These are phyloP conservation scores for Pomacea maculata DNA, from an alignment of 1,140 invertebrate genomes.

Conservation along the genomic window DNA sequence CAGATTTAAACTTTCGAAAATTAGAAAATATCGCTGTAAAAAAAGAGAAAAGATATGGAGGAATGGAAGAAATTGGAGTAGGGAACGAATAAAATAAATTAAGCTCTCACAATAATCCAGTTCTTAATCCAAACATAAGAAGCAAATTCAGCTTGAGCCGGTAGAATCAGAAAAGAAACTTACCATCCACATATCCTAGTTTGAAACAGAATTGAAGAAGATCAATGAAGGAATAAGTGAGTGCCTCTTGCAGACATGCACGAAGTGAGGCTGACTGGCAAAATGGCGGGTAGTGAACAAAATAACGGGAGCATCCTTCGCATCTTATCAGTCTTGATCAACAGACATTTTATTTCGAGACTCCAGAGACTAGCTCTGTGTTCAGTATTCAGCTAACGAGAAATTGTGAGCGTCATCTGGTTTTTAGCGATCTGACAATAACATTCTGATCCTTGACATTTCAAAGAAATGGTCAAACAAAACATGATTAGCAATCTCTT, in stretches of 20 bases:
- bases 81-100: not conserved
- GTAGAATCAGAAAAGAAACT: slow-evolving; percentile 5
- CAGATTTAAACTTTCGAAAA: not conserved
- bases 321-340: too few relatives aligned
- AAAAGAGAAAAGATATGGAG: not conserved
- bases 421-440: not conserved
- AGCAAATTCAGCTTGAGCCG: too few relatives aligned
- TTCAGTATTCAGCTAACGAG: not conserved
- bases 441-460: not conserved
- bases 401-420: not conserved
- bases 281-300: too few relatives aligned
- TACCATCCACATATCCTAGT: slow-evolving; percentile 22
- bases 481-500: not conserved
- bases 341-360: not conserved
- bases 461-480: not conserved
- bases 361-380: not conserved
- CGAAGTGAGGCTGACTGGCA: too few relatives aligned
- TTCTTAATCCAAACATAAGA: too few relatives aligned
- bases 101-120: not conserved
- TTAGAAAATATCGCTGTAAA: not conserved
- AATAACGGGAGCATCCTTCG: too few relatives aligned
- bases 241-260: too few relatives aligned
- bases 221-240: slow-evolving; percentile 3
- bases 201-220: not conserved
- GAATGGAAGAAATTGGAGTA: not conserved